Base-by-base conservation (phyloP, 2,888 invertebrate species). In the Poecilus cupreus region DNA sequence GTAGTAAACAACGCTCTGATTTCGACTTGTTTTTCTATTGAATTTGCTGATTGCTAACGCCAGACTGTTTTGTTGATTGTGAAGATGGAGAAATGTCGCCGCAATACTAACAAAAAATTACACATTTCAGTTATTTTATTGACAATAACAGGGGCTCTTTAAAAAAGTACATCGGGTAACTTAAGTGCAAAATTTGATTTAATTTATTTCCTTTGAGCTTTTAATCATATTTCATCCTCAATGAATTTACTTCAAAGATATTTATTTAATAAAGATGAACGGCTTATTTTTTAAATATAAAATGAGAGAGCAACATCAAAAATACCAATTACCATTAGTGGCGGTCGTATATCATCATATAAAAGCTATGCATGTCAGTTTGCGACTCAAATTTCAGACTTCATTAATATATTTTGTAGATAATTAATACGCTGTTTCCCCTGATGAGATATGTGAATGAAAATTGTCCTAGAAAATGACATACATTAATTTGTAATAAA, bases 1-100 rank as follows among this genome's bases (percentile, higher is more conserved):
- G 68, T 68, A 68, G 68, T 39, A 68, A 68, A 68, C 68, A 68
- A 20, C 20, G 39, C 11, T 10, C 18, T 3, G 39, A 68, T 68
- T 68, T 39, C 20, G 18, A 0, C 64, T 57, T 39, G 68, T 68
- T 68, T 39, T 68, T 68, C 20, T 20, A 68, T 16, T 20, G 32
- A 1, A 20, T 13, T 11, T 39, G 37, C 39, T 43, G 60, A 60
- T 60, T 60, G 54, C 22, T 20, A 54, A 54, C 54, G 54, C 10
- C 22, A 54, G 22, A 54, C n/a, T 54, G 54, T 54, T 54, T 54
- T 54, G 54, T 22, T 54, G 18, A n/a, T n/a, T n/a, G n/a, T n/a
- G n/a, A n/a, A n/a, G n/a, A n/a, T n/a, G n/a, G n/a, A n/a, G n/a
- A n/a, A n/a, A n/a, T n/a, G n/a, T n/a, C n/a, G n/a, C n/a, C n/a